Evolutionary conservation across 2,797 vertebrate genomes (phyloP).

Genomic region (Sebastes vulpes): DNA sequence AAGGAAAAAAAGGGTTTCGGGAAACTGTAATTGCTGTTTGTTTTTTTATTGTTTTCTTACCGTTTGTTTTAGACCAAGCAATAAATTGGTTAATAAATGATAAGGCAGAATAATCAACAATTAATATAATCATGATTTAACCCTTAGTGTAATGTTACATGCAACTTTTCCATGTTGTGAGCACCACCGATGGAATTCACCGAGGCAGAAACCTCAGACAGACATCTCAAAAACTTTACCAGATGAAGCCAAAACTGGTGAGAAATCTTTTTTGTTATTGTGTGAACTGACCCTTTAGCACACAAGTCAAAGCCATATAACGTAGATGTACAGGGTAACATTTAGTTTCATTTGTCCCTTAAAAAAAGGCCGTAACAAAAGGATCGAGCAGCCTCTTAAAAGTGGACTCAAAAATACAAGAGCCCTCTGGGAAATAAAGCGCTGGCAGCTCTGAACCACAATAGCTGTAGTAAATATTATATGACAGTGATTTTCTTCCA

Average conservation of each 20-base stretch:
- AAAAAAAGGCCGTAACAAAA: constrained; percentile 1
- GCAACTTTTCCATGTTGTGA: neutral
- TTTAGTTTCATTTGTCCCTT: neutral
- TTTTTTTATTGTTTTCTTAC: no score
- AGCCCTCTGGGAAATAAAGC: constrained; percentile 60
- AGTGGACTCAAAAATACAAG: constrained; percentile 16
- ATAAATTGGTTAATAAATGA: neutral
- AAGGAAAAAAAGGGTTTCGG: neutral
- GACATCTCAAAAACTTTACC: neutral
- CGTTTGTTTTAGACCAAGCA: neutral
- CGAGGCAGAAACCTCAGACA: neutral
- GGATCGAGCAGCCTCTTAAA: constrained; percentile 14
- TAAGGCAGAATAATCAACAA: neutral
- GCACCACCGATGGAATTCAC: neutral
- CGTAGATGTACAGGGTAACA: neutral
- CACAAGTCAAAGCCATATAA: neutral
- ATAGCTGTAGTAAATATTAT: constrained; percentile 39
- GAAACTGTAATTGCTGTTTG: neutral
- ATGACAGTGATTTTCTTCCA: constrained; percentile 28
- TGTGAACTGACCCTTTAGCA: neutral
- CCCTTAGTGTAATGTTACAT: neutral
- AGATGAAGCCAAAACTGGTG: neutral
- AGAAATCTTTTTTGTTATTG: neutral
- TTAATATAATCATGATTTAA: neutral
- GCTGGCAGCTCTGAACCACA: constrained; percentile 31